phyloP scores from a whole-genome alignment of 2,888 invertebrate species.

The Cheilosia variabilis region DNA sequence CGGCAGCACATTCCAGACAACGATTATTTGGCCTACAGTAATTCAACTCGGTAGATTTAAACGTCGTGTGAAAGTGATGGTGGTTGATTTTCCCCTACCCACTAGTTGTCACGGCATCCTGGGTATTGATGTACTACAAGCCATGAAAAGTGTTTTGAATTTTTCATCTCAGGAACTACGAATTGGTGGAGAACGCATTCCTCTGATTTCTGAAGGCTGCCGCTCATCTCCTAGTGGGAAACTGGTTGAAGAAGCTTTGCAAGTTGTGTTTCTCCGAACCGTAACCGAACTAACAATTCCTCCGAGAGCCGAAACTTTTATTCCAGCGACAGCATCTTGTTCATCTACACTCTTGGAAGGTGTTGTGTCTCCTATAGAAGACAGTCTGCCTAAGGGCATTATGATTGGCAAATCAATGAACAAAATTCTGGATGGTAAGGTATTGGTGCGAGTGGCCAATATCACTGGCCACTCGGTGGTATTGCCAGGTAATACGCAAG shows the following conservation, averaged over 20 bases:
- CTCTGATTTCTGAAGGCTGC: background rate
- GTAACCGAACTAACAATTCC: slow-evolving; percentile 4
- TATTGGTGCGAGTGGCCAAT: slow-evolving; percentile 26
- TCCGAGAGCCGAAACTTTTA: slow-evolving; percentile 12
- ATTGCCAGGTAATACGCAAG: too few relatives aligned
- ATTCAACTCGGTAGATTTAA: slow-evolving; percentile 25
- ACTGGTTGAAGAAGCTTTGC: background rate
- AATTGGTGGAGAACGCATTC: slow-evolving; percentile 6
- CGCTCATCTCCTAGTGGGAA: background rate
- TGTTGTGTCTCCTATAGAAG: slow-evolving; percentile 16
- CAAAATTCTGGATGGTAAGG: slow-evolving; percentile 2
- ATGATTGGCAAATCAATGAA: slow-evolving; percentile 26
- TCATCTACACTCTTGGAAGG: background rate
- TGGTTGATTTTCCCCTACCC: slow-evolving; percentile 25
- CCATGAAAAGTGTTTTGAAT: slow-evolving; percentile 18
- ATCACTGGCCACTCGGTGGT: slow-evolving; percentile 11
- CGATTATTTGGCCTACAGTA: slow-evolving; percentile 13
- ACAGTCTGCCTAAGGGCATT: slow-evolving; percentile 16
- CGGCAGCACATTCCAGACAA: slow-evolving; percentile 13
- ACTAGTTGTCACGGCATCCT: slow-evolving; percentile 42
- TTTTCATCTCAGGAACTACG: slow-evolving; percentile 17
- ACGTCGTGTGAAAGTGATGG: slow-evolving; percentile 29
- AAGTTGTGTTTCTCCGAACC: slow-evolving; percentile 4
- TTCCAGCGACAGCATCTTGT: slow-evolving; percentile 4
- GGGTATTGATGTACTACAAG: slow-evolving; percentile 38